Conservation (phyloP, 1,140 invertebrate species). For the Aphelinus certus region DNA sequence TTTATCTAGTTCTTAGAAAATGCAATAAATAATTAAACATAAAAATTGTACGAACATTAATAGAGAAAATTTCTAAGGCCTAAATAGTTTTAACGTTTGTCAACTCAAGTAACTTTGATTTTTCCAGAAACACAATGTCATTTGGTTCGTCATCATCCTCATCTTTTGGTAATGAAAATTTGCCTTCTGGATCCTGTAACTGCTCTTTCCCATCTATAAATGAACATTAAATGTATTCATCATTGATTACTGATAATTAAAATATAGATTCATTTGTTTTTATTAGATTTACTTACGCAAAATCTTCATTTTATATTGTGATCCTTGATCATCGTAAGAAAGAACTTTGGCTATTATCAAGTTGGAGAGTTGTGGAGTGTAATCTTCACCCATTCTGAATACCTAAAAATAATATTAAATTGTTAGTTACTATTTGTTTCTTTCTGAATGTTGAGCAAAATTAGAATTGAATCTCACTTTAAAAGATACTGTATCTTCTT, state of each 20-base stretch:
- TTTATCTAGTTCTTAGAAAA: too few relatives aligned
- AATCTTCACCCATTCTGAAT: conserved; percentile 48
- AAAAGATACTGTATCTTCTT: conserved; percentile 49
- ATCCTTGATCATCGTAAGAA: conserved; percentile 2
- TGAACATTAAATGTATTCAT: background rate
- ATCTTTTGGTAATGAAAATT: conserved; percentile 45
- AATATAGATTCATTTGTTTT: background rate
- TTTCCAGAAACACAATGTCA: conserved; percentile 28
- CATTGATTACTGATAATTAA: background rate
- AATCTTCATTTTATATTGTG: conserved; percentile 43
- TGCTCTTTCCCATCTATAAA: conserved; percentile 49
- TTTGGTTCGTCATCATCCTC: conserved; percentile 10
- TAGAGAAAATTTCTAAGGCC: too few relatives aligned
- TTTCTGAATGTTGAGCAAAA: conserved; percentile 15
- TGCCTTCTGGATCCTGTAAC: conserved; percentile 48
- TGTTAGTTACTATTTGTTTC: too few relatives aligned
- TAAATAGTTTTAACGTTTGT: conserved; percentile 7
- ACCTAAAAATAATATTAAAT: conserved; percentile 42
- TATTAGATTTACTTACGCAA: conserved; percentile 40
- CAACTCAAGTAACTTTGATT: conserved; percentile 27
- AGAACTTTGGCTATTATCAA: conserved; percentile 48
- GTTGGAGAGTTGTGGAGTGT: conserved; percentile 49
- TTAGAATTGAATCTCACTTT: conserved; percentile 43
- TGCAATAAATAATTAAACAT: too few relatives aligned
- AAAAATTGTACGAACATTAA: too few relatives aligned